Evolutionary conservation across 2,113 vertebrate genomes (phyloP), one percentile per base, ranked within the genome.

Genomic region (Alligator mississippiensis): DNA sequence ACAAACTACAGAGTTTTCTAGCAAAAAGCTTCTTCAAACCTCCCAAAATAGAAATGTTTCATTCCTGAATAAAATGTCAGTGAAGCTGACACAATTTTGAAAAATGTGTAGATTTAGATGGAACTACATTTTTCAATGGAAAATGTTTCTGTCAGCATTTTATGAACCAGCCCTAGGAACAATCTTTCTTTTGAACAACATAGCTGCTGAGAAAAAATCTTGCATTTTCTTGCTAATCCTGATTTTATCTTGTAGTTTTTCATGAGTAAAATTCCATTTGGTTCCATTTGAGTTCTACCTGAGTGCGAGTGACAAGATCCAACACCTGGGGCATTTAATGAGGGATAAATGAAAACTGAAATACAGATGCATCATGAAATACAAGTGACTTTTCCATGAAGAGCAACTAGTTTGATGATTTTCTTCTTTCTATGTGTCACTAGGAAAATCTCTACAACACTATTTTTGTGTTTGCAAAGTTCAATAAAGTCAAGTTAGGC

Each of bases 391-490:
- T 86, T 95, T 85, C 88, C 87, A 81, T 70, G 91, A 95, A 92
- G 95, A 95, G 94, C 66, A 91, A 88, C 72, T 60, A 28, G 63
- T 90, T 91, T 81, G 72, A 64, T 81, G 68, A 86, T 10, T 77
- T 88, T 21, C 80, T 87, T 96, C 96, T 92, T 92, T 93, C 90
- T 91, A 82, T 1, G 60, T 92, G 86, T 93, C 89, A 75, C 84
- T 91, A 90, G 66, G 72, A 93, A 96, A 34, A 88, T 85, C 58
- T 75, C 95, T 95, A 93, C 93, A 96, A 93, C 95, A 92, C 47
- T 85, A 70, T 66, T 90, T 93, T 85, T 82, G 47, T 66, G 74
- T 88, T 95, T 94, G 90, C 89, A 92, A 70, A 70, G 18, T 21
- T 34, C 18, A 70, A 70, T 70, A 30, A 70, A 30, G 34, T 70